These are phyloP conservation scores for Gryon sp. DNA, from an alignment of 1,140 invertebrate species.

Conservation along the genomic window DNA sequence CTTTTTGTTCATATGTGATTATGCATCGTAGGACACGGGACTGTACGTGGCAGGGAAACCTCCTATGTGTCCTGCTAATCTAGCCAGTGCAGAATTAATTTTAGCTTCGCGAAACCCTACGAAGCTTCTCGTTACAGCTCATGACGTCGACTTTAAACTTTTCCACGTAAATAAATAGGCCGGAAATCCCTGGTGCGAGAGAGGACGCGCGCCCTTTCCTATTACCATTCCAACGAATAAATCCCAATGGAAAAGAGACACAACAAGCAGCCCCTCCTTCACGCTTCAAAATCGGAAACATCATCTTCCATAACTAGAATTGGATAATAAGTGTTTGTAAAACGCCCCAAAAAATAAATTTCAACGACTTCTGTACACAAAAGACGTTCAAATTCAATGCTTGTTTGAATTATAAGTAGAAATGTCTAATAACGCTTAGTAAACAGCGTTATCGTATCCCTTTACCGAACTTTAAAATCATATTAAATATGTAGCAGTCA, in stretches of 20 bases:
- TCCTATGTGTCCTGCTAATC: constrained; percentile 71
- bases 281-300: constrained; percentile 38
- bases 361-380: constrained; percentile 35
- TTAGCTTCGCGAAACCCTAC: constrained; percentile 70
- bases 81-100: constrained; percentile 73
- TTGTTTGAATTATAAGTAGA: no score
- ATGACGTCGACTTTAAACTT: constrained; percentile 66
- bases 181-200: constrained; percentile 50
- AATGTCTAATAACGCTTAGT: no score
- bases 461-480: no score
- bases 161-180: constrained; percentile 67
- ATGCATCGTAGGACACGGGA: constrained; percentile 55
- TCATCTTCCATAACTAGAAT: constrained; percentile 45
- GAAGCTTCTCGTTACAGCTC: constrained; percentile 65
- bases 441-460: no score
- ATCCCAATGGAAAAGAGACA: constrained; percentile 35
- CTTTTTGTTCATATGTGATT: constrained; percentile 55
- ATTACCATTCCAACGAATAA: constrained; percentile 25
- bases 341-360: constrained; percentile 12
- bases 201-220: constrained; percentile 11
- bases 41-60: constrained; percentile 68
- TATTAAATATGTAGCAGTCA: no score
- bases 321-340: constrained; percentile 42
- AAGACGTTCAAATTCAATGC: no score
- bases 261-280: constrained; percentile 25